Conservation (phyloP, 2,113 vertebrate genomes). For the human (Homo sapiens) region GRCh38 chr2:55509001-55509500, state of each 20-base stretch:
- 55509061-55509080: neutral
- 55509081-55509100: neutral
- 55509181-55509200: constrained; percentile 4
- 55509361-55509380: constrained; percentile 11
- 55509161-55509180: constrained; percentile 15
- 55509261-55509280: constrained; percentile 33
- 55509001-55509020: neutral
- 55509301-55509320: neutral
- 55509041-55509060: neutral
- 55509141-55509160: neutral
- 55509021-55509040: neutral
- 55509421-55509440: constrained; percentile 11
- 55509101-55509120: neutral
- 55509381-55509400: neutral
- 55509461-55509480: neutral
- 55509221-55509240: constrained; percentile 3
- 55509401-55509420: neutral
- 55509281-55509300: constrained; percentile 13
- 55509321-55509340: neutral
- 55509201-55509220: constrained; percentile 43
- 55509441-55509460: neutral
- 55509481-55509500: constrained; percentile 38
- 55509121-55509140: neutral
- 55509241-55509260: constrained; percentile 30
- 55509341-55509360: constrained; percentile 19